A percentile compares a stretch with the other conserved stretches of the same genome.
Conservation (phyloP, 2,888 invertebrate species). For the Tetragnatha montana region DNA sequence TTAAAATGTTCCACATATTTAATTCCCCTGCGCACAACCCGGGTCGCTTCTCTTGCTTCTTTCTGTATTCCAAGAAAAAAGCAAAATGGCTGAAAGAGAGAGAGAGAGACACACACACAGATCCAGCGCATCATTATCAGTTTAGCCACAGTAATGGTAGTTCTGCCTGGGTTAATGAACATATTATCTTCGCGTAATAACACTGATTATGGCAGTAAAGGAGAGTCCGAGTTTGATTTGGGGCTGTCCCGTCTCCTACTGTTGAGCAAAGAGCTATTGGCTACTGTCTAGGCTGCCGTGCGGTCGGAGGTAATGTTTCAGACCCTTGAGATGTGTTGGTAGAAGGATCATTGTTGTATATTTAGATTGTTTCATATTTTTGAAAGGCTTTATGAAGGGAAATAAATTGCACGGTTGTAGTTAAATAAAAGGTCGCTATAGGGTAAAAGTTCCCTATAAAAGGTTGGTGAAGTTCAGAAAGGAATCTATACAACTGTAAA, state of each 20-base stretch:
- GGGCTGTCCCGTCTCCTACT: conserved; percentile 48
- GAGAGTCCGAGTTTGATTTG: conserved; percentile 21
- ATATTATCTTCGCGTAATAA: conserved; percentile 63
- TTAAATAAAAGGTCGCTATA: too few species aligned
- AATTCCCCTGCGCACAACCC: neutral
- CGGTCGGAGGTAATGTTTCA: neutral
- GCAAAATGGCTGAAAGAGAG: neutral
- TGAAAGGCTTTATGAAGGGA: too few species aligned
- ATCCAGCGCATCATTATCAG: conserved; percentile 45
- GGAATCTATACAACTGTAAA: too few species aligned
- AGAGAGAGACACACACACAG: conserved; percentile 9
- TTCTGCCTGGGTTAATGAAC: conserved; percentile 55
- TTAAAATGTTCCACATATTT: conserved; percentile 1
- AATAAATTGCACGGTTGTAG: too few species aligned
- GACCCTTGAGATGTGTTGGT: neutral
- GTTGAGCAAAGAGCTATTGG: conserved; percentile 21
- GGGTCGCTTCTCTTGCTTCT: neutral
- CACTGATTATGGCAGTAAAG: conserved; percentile 49
- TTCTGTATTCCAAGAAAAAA: conserved; percentile 11
- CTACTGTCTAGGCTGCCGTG: conserved; percentile 7
- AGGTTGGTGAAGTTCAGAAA: too few species aligned
- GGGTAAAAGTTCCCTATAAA: too few species aligned
- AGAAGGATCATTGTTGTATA: neutral
- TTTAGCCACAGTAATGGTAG: conserved; percentile 51
- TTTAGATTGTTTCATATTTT: too few species aligned